These are phyloP conservation scores for Papilio glaucus DNA, from an alignment of 1,140 invertebrate genomes.

Conservation along the genomic window DNA sequence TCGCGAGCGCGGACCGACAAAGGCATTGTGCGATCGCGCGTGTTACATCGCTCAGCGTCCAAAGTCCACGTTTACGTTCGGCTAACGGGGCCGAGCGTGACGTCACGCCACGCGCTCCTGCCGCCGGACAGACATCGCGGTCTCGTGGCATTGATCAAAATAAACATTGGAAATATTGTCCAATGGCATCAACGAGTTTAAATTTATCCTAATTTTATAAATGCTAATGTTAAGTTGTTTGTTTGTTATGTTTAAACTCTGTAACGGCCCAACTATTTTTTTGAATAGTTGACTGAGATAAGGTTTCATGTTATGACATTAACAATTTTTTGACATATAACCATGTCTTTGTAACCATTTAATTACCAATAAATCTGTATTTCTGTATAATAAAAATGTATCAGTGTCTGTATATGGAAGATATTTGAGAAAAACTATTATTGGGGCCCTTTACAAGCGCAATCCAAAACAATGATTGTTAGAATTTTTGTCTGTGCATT, in stretches of 20 bases:
- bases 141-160: slow-evolving; percentile 15
- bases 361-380: too few species aligned
- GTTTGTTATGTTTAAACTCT: not conserved
- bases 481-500: too few species aligned
- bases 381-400: too few species aligned
- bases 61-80: slow-evolving; percentile 62
- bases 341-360: too few species aligned
- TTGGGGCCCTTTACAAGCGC: too few species aligned
- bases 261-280: too few species aligned
- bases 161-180: not conserved
- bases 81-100: slow-evolving; percentile 44
- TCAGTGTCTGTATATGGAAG: too few species aligned
- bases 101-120: slow-evolving; percentile 14
- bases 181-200: not conserved
- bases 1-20: not conserved
- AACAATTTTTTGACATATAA: too few species aligned
- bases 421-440: too few species aligned
- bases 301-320: too few species aligned
- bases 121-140: not conserved
- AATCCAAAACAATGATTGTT: too few species aligned
- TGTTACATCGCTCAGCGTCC: slow-evolving; percentile 37
- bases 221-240: not conserved
- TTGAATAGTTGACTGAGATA: too few species aligned
- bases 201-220: not conserved
- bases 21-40: slow-evolving; percentile 5